Percentiles rank a stretch among this genome's conserved stretches.
Evolutionary conservation across 2,113 vertebrate genomes (phyloP).

Genomic region (Spilogale gracilis): DNA sequence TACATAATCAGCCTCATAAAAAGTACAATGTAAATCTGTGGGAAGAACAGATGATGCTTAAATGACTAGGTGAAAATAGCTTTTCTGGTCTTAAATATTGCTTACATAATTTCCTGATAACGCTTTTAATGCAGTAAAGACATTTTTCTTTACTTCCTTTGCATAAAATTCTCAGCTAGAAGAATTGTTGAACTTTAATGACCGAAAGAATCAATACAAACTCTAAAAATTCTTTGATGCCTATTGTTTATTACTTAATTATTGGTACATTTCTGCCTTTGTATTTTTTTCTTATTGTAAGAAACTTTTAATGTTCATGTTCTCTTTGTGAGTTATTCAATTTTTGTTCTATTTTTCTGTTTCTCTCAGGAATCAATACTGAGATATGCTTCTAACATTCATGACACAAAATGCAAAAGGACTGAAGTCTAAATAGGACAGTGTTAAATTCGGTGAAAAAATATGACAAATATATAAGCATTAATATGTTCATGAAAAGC

Average conservation of each 20-base stretch:
- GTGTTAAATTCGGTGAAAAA: slow-evolving; percentile 21
- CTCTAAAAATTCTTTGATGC: background rate
- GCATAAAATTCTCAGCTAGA: background rate
- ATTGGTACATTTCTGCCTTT: background rate
- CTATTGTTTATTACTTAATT: background rate
- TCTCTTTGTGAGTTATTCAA: background rate
- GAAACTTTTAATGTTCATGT: background rate
- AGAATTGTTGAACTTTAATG: background rate
- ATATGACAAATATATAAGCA: background rate
- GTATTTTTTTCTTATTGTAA: background rate
- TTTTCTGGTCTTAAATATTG: background rate
- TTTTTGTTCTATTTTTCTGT: slow-evolving; percentile 5
- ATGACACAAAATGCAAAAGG: background rate
- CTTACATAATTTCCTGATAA: slow-evolving; percentile 6
- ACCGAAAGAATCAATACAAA: background rate
- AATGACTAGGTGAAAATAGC: background rate
- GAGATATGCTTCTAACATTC: background rate
- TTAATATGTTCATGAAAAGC: background rate
- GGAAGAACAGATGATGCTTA: background rate
- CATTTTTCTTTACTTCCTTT: slow-evolving; percentile 28
- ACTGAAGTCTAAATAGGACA: background rate
- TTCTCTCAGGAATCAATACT: background rate
- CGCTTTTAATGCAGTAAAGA: background rate
- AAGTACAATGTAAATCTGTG: background rate
- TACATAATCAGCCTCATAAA: background rate